Percentiles rank a stretch among this genome's conserved stretches.
phyloP scores from a whole-genome alignment of 2,113 vertebrate species.

The Spilogale gracilis region DNA sequence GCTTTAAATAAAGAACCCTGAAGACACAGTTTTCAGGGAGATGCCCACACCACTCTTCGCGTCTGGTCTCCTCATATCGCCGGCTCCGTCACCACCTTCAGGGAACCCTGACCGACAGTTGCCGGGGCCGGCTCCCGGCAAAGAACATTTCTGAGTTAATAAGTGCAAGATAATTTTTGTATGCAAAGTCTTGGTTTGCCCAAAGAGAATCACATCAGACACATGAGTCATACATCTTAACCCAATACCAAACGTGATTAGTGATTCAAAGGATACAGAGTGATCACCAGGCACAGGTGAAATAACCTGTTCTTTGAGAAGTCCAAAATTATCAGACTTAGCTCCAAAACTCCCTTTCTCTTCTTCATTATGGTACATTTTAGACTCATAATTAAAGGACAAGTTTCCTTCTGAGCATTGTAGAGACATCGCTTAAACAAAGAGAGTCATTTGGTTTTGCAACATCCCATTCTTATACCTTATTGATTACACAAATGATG shows the following conservation, averaged over 20 bases:
- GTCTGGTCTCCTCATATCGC: too few relatives aligned
- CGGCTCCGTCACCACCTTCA: too few relatives aligned
- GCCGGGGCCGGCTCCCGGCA: too few relatives aligned
- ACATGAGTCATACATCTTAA: background rate
- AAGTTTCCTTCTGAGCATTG: background rate
- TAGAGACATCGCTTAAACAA: slow-evolving; percentile 8
- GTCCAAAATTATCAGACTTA: background rate
- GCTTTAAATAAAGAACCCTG: too few relatives aligned
- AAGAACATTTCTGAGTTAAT: slow-evolving; percentile 50
- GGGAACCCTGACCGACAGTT: too few relatives aligned
- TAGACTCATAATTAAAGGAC: slow-evolving; percentile 39
- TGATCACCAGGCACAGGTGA: slow-evolving; percentile 16
- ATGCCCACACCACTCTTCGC: too few relatives aligned
- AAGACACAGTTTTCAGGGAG: too few relatives aligned
- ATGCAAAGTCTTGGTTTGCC: background rate
- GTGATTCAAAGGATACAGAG: background rate
- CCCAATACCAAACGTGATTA: background rate
- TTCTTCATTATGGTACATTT: background rate
- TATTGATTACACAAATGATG: slow-evolving; percentile 22
- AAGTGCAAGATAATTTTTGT: slow-evolving; percentile 51
- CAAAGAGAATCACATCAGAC: background rate
- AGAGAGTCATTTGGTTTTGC: slow-evolving; percentile 23
- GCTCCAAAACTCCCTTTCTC: background rate
- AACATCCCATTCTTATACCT: slow-evolving; percentile 12
- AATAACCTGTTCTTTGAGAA: slow-evolving; percentile 14